phyloP scores from a whole-genome alignment of 2,797 vertebrate species.

The Atherinosoma microstoma region DNA sequence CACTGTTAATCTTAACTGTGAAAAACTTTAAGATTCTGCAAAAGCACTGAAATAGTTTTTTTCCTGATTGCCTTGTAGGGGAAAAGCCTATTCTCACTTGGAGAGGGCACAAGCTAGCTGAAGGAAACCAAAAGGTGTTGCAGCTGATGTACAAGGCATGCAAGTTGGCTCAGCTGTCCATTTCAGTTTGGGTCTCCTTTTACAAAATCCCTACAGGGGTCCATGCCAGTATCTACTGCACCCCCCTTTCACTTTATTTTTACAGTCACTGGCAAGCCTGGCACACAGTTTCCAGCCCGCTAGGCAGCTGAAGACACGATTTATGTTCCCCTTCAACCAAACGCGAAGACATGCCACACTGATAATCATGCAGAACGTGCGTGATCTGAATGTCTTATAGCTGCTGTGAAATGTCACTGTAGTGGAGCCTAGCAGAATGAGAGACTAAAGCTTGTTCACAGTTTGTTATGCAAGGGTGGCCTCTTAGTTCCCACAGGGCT shows the following conservation, averaged over 20 bases:
- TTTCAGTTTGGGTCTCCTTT: conserved; percentile 66
- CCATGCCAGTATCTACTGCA: conserved; percentile 36
- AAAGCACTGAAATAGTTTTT: conserved; percentile 22
- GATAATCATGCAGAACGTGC: conserved; percentile 39
- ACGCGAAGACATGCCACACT: conserved; percentile 31
- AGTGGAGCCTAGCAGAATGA: neutral
- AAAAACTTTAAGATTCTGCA: neutral
- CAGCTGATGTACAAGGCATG: conserved; percentile 43
- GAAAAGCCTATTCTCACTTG: neutral
- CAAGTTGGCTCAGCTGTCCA: conserved; percentile 66
- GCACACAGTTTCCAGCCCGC: conserved; percentile 36
- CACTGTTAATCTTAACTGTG: conserved; percentile 13
- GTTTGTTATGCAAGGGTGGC: conserved; percentile 1
- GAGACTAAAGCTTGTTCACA: conserved; percentile 23
- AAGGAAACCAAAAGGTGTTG: conserved; percentile 32
- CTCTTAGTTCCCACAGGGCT: conserved; percentile 2
- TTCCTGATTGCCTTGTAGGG: conserved; percentile 13
- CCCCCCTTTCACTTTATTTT: conserved; percentile 36
- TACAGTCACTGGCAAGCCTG: conserved; percentile 39
- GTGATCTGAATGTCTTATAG: conserved; percentile 51
- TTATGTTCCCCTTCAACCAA: conserved; percentile 55
- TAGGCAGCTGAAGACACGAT: conserved; percentile 54
- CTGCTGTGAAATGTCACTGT: conserved; percentile 8
- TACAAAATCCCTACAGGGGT: conserved; percentile 63
- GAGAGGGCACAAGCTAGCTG: conserved; percentile 20